Conservation (phyloP, 2,888 invertebrate species). For the Ectemnius continuus region DNA sequence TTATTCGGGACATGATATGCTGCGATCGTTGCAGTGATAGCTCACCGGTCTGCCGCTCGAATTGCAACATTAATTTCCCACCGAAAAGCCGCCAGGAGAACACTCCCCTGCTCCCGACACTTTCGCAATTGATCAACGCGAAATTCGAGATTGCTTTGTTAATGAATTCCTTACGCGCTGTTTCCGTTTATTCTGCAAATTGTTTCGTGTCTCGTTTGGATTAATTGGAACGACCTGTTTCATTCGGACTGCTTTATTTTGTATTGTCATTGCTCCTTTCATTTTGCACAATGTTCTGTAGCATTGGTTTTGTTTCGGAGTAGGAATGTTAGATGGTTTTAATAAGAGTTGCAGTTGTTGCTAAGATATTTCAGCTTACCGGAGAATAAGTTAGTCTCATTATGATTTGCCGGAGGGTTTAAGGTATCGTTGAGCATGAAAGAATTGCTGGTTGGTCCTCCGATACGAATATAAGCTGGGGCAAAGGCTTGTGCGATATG, state of each 20-base stretch:
- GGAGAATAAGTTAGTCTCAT: constrained; percentile 62
- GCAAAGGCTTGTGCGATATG: constrained; percentile 84
- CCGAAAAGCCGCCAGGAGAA: neutral
- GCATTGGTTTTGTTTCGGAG: too few species aligned
- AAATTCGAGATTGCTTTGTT: too few species aligned
- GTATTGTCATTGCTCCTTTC: too few species aligned
- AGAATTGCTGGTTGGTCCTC: constrained; percentile 83
- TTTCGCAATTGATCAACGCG: constrained; percentile 3
- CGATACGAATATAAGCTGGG: constrained; percentile 87
- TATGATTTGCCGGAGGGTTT: constrained; percentile 47
- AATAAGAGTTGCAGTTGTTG: neutral
- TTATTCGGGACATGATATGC: constrained; percentile 1
- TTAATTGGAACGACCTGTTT: too few species aligned
- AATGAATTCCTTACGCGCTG: too few species aligned
- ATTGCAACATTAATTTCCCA: constrained; percentile 1
- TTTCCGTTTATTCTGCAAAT: too few species aligned
- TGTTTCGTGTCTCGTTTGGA: too few species aligned
- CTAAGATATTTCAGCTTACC: constrained; percentile 63
- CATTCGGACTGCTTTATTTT: too few species aligned
- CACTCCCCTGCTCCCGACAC: neutral
- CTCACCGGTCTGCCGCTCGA: neutral
- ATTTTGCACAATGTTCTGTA: too few species aligned
- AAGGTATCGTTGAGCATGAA: constrained; percentile 63
- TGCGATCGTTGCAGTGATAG: neutral
- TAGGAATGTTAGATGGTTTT: neutral